Evolutionary conservation across 1,140 invertebrate species (phyloP).

Genomic region (Scylla paramamosain): DNA sequence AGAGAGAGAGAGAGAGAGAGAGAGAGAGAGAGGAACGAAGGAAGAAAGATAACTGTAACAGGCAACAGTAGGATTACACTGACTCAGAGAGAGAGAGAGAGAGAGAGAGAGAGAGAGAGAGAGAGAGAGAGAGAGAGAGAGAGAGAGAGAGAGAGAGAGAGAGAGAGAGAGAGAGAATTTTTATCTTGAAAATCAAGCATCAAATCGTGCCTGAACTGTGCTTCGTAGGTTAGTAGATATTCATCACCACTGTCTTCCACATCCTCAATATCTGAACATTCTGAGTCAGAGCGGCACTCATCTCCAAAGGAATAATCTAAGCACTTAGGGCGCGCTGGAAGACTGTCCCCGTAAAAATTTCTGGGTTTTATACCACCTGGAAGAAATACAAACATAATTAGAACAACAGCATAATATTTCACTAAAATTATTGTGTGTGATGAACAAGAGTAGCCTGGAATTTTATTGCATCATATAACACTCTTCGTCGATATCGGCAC

Average conservation of each 20-base stretch:
- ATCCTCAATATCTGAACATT: constrained; percentile 32
- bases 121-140: no score
- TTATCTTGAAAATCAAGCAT: constrained; percentile 36
- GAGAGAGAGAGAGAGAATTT: no score
- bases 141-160: no score
- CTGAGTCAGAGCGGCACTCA: constrained; percentile 44
- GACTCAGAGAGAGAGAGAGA: no score
- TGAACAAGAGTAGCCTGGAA: constrained; percentile 30
- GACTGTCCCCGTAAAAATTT: constrained; percentile 33
- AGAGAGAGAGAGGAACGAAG: no score
- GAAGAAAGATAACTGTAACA: no score
- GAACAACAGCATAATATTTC: constrained; percentile 15
- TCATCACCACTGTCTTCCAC: constrained; percentile 47
- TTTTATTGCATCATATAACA: constrained; percentile 21
- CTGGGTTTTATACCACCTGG: neutral
- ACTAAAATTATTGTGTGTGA: neutral
- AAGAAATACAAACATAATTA: constrained; percentile 28
- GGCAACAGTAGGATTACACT: no score
- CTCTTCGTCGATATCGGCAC: constrained; percentile 36
- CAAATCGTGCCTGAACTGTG: constrained; percentile 2
- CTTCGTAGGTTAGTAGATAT: neutral
- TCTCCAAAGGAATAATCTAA: neutral
- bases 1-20: no score
- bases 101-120: no score
- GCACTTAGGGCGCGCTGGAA: neutral